A percentile compares a stretch with the other conserved stretches of the same genome.
These are phyloP conservation scores for Cotesia chilonis DNA, from an alignment of 1,140 invertebrate genomes.

Conservation along the genomic window DNA sequence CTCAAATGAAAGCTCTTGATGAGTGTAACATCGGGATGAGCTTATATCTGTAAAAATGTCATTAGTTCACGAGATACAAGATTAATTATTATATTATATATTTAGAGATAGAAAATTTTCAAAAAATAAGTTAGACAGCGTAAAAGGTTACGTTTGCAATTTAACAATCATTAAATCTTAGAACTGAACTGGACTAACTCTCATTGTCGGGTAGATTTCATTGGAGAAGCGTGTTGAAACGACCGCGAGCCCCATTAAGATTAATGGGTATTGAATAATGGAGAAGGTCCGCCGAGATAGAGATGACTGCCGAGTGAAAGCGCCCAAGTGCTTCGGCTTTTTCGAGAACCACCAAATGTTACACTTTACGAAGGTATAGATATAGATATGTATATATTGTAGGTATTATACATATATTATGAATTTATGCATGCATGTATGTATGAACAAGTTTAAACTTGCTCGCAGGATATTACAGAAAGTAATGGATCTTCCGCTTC, in stretches of 20 bases:
- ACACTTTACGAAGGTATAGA: no score
- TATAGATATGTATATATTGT: background rate
- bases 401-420: background rate
- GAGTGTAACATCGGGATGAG: no score
- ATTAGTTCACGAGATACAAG: no score
- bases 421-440: background rate
- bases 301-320: conserved; percentile 25
- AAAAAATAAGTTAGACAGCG: no score
- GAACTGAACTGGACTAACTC: conserved; percentile 27
- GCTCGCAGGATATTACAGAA: conserved; percentile 28
- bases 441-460: conserved; percentile 5
- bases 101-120: no score
- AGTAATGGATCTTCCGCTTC: conserved; percentile 28
- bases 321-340: conserved; percentile 5
- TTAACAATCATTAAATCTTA: conserved; percentile 46
- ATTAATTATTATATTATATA: no score
- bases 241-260: conserved; percentile 54
- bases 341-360: conserved; percentile 22
- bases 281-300: conserved; percentile 46
- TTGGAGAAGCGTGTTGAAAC: conserved; percentile 48
- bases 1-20: no score
- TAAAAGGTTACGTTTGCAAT: conserved; percentile 24
- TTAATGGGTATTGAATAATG: conserved; percentile 55
- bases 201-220: conserved; percentile 46
- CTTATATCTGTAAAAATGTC: no score